These are phyloP conservation scores for Varroa destructor DNA, from an alignment of 1,140 invertebrate genomes.

Conservation along the genomic window DNA sequence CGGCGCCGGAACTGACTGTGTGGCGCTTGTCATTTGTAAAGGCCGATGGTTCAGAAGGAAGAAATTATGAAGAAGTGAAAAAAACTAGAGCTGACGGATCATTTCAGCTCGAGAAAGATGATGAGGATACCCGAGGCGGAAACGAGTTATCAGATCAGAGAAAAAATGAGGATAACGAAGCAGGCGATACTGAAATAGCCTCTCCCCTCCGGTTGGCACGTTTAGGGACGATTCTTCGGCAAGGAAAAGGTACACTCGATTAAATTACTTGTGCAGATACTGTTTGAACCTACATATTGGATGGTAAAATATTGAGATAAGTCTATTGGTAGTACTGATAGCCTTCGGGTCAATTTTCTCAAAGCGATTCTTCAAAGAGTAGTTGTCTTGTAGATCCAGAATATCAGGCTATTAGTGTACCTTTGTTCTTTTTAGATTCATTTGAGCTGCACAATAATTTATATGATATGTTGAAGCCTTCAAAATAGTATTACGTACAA, in stretches of 20 bases:
- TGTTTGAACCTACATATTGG: too few species aligned
- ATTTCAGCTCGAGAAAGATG: constrained; percentile 5
- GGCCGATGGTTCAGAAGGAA: constrained; percentile 39
- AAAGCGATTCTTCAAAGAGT: too few species aligned
- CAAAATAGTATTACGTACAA: too few species aligned
- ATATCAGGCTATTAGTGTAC: too few species aligned
- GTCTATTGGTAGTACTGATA: too few species aligned
- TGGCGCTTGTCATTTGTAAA: constrained; percentile 50
- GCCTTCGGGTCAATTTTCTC: too few species aligned
- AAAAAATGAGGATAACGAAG: constrained; percentile 48
- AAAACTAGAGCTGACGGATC: neutral
- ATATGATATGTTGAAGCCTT: too few species aligned
- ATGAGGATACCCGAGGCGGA: constrained; percentile 38
- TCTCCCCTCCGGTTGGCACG: constrained; percentile 58
- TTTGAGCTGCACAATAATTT: too few species aligned
- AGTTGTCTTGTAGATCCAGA: too few species aligned
- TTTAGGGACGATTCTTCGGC: constrained; percentile 59
- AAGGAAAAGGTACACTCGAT: constrained; percentile 48
- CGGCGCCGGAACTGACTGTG: constrained; percentile 66
- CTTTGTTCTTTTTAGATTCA: too few species aligned
- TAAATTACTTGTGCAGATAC: too few species aligned
- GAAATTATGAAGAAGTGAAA: constrained; percentile 37
- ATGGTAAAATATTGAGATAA: too few species aligned
- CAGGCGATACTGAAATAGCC: constrained; percentile 36
- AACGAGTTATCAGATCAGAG: constrained; percentile 39